Conservation (phyloP, 2,797 vertebrate species). For the Micropoecilia bifurca region DNA sequence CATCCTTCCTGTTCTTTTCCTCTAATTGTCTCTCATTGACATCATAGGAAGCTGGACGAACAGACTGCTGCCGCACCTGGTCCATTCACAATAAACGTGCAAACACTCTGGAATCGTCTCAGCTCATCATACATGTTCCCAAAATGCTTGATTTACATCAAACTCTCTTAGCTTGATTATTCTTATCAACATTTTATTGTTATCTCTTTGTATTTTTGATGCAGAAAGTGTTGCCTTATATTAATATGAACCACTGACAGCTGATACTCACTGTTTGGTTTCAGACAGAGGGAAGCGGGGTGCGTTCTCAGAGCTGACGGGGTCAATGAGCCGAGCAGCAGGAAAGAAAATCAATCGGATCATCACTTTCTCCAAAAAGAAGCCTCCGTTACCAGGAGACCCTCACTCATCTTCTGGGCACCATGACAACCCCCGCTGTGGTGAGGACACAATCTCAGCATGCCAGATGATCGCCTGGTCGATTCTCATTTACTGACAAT, state of each 20-base stretch:
- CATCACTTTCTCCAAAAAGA: slow-evolving; percentile 98
- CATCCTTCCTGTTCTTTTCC: slow-evolving; percentile 83
- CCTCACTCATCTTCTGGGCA: slow-evolving; percentile 74
- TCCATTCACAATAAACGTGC: slow-evolving; percentile 4
- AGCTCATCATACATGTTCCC: slow-evolving; percentile 18
- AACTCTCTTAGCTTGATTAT: slow-evolving; percentile 1
- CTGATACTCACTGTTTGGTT: slow-evolving; percentile 33
- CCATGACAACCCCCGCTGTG: slow-evolving; percentile 91
- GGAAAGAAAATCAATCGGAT: slow-evolving; percentile 97
- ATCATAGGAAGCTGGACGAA: slow-evolving; percentile 67
- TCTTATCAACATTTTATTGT: neutral
- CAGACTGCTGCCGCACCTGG: slow-evolving; percentile 56
- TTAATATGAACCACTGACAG: neutral
- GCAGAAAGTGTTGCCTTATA: neutral
- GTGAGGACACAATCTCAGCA: slow-evolving; percentile 71
- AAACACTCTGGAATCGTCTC: slow-evolving; percentile 6
- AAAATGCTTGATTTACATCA: neutral
- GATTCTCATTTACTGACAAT: neutral
- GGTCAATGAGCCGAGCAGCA: slow-evolving; percentile 92
- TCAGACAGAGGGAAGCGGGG: slow-evolving; percentile 90
- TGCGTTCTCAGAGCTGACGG: slow-evolving; percentile 93
- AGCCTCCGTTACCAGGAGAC: slow-evolving; percentile 85
- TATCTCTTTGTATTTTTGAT: neutral
- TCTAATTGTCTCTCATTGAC: slow-evolving; percentile 80
- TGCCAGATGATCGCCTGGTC: neutral